Evolutionary conservation across 2,113 vertebrate species (phyloP), one percentile per base, ranked within the genome.

Genomic region (Spea multiplicata): DNA sequence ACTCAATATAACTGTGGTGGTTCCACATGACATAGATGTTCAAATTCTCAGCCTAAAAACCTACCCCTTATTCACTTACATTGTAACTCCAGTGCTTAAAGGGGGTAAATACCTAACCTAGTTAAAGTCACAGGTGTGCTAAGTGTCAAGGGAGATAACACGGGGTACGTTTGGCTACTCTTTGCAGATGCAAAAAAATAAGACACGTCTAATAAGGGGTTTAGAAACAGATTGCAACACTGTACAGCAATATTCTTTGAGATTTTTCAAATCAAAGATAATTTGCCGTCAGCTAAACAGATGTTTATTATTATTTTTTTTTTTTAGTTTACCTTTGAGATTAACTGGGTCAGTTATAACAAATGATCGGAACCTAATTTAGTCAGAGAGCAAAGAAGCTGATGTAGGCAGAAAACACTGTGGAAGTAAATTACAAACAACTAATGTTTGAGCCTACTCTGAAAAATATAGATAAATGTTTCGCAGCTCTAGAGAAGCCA

Each of bases 261-360:
- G 44, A 47, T 72, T 80, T 66, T 62, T 80, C 71, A 80, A 73
- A 80, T 49, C 50, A 67, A 16, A 73, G 70, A 46, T 74, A 80
- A 80, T 80, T 80, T 73, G 78, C 71, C 78, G 74, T 62, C 49
- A 73, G 78, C 64, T 74, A 64, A 10, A 45, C 78, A 73, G 70
- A 74, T 74, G 65, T 66, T 80, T 80, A 80, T 57, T 80, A 13
- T 30, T 30, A 30, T 30, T 30, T 1, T 30, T 30, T 30, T 61
- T 62, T 71, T 66, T 74, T 79, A 70, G 66, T 80, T 80, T 80
- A 80, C 78, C 78, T 67, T 61, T 68, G 78, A 80, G 78, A 80
- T 67, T 73, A 80, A 80, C 78, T 73, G 71, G 71, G 78, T 80
- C 78, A 80, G 78, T 71, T 80, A 80, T 80, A 80, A 80, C 78